Evolutionary conservation across 2,888 invertebrate genomes (phyloP).

Genomic region (Lasioglossum figueresi): DNA sequence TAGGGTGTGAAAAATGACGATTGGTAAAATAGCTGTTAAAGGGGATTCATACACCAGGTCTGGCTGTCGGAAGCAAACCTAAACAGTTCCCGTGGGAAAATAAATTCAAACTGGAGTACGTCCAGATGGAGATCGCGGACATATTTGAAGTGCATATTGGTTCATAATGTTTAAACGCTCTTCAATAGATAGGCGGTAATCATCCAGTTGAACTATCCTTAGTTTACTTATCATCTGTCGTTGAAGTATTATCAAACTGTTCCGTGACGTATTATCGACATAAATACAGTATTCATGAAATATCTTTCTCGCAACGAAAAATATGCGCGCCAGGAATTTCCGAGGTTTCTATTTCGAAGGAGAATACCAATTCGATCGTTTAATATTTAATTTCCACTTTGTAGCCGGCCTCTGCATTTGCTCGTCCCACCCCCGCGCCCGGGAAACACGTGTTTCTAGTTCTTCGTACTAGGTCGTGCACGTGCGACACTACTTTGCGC

Average conservation of each 20-base stretch:
- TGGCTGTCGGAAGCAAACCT: constrained; percentile 2
- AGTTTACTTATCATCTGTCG: constrained; percentile 47
- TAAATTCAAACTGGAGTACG: constrained; percentile 40
- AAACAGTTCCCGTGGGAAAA: constrained; percentile 22
- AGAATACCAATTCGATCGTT: not conserved
- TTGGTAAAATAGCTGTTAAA: not conserved
- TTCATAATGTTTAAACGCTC: not conserved
- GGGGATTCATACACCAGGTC: not conserved
- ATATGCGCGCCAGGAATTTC: not conserved
- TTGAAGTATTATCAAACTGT: constrained; percentile 31
- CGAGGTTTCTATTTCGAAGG: not conserved
- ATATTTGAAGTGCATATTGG: constrained; percentile 16
- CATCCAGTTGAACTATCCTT: constrained; percentile 32
- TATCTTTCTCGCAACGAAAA: not conserved
- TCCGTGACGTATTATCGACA: constrained; percentile 15
- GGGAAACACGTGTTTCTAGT: not conserved
- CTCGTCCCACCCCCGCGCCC: not conserved
- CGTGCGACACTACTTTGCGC: not conserved
- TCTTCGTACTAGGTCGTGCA: not conserved
- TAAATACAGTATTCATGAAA: constrained; percentile 14
- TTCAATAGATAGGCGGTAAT: not conserved
- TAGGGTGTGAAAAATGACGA: not conserved
- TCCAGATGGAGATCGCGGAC: constrained; percentile 20
- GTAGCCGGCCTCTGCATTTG: not conserved
- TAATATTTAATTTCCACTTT: not conserved